These are phyloP conservation scores for Furcula furcula DNA, from an alignment of 2,888 invertebrate species.

Conservation along the genomic window DNA sequence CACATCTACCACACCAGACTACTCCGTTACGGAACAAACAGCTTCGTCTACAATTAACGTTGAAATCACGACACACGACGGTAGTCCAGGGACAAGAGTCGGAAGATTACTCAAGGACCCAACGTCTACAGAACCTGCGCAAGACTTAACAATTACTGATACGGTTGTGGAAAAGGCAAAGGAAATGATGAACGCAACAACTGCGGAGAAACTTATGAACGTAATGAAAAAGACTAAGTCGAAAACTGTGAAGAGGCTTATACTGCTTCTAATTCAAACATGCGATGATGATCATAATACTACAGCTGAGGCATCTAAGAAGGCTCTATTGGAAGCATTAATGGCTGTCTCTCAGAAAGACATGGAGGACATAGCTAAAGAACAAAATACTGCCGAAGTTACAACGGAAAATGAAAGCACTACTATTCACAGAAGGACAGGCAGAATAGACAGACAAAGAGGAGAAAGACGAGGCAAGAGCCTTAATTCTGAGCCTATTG, in stretches of 20 bases:
- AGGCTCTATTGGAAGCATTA: constrained; percentile 85
- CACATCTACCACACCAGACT: constrained; percentile 51
- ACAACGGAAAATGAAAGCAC: constrained; percentile 49
- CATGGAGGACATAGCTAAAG: constrained; percentile 73
- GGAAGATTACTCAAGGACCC: constrained; percentile 60
- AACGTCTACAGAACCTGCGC: constrained; percentile 69
- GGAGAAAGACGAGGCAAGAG: constrained; percentile 57
- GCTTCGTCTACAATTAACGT: constrained; percentile 51
- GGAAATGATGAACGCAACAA: constrained; percentile 88
- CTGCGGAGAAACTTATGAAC: constrained; percentile 87
- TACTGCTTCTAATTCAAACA: constrained; percentile 89
- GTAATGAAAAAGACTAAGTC: constrained; percentile 92
- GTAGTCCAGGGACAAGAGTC: constrained; percentile 49
- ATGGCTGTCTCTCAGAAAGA: constrained; percentile 84
- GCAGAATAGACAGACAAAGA: constrained; percentile 42
- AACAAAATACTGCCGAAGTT: constrained; percentile 38
- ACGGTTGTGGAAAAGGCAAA: constrained; percentile 87
- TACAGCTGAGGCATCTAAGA: constrained; percentile 86
- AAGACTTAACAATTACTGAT: constrained; percentile 84
- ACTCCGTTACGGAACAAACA: constrained; percentile 53
- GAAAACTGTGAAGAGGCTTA: constrained; percentile 87
- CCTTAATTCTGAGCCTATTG: constrained; percentile 57
- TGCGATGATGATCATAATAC: constrained; percentile 88
- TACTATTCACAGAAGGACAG: constrained; percentile 49
- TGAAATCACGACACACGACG: constrained; percentile 47